Percentiles rank a stretch among this genome's conserved stretches.
Evolutionary conservation across 2,797 vertebrate species (phyloP).

Genomic region (Coregonus ussuriensis): DNA sequence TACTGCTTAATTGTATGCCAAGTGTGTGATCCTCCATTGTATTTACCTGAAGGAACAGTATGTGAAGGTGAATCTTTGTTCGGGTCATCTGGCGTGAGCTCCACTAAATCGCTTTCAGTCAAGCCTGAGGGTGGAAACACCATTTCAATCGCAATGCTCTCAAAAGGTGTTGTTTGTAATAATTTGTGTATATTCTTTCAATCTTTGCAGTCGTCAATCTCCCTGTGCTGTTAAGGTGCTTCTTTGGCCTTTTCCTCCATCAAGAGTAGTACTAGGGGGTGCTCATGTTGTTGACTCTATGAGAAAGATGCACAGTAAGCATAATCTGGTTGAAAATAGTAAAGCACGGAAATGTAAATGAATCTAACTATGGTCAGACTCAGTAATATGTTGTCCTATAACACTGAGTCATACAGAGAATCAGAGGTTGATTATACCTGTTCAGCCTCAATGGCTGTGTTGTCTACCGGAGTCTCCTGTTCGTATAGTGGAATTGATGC

Average conservation of each 20-base stretch:
- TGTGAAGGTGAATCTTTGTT: no score
- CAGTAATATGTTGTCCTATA: background rate
- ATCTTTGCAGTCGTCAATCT: background rate
- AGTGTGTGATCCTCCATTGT: no score
- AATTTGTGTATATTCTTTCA: background rate
- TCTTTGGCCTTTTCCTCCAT: background rate
- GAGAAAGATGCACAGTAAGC: background rate
- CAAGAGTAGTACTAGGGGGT: background rate
- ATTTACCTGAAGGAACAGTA: no score
- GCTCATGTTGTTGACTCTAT: background rate
- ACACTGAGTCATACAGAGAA: background rate
- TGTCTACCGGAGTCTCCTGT: background rate
- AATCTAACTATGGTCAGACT: background rate
- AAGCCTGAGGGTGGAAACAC: background rate
- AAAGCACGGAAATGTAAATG: background rate
- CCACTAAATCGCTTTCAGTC: no score
- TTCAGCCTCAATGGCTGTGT: background rate
- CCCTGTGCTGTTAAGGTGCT: background rate
- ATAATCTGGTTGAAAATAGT: background rate
- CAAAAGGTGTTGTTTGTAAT: background rate
- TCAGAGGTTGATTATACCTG: background rate
- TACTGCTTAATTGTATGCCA: no score
- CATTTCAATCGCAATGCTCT: slow-evolving; percentile 2
- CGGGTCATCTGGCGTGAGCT: no score
- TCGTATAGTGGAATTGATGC: background rate